These are phyloP conservation scores for Neolamprologus caudopunctatus DNA, from an alignment of 2,113 vertebrate genomes.

Conservation along the genomic window DNA sequence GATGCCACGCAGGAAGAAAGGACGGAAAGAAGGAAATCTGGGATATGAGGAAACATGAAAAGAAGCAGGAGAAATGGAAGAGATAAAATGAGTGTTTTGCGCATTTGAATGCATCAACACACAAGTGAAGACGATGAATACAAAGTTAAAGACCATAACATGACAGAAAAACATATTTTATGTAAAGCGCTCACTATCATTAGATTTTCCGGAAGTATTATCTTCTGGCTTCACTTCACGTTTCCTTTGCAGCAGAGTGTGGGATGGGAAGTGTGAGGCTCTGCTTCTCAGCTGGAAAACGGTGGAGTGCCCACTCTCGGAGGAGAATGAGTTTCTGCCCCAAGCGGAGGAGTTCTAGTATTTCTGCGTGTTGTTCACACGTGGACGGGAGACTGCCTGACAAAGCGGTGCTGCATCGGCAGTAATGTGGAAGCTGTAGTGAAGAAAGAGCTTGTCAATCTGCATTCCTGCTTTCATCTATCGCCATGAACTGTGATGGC, in stretches of 20 bases:
- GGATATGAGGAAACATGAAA: background rate
- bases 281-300: background rate
- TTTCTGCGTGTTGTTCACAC: background rate
- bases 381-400: accelerated
- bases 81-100: background rate
- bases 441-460: background rate
- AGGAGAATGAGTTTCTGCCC: background rate
- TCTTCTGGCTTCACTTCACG: background rate
- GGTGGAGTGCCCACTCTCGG: background rate
- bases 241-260: background rate
- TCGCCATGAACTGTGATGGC: background rate
- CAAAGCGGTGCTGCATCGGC: background rate
- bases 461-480: background rate
- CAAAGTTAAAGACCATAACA: background rate
- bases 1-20: background rate
- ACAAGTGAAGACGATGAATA: background rate
- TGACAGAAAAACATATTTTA: background rate
- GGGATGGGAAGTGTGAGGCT: background rate
- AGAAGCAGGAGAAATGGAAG: background rate
- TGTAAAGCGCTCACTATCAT: background rate
- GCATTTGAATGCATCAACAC: background rate
- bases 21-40: background rate
- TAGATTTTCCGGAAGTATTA: background rate
- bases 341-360: background rate
- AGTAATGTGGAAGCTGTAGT: background rate